Evolutionary conservation across 1,140 invertebrate species (phyloP).

Genomic region (Drosophila pallidifrons): DNA sequence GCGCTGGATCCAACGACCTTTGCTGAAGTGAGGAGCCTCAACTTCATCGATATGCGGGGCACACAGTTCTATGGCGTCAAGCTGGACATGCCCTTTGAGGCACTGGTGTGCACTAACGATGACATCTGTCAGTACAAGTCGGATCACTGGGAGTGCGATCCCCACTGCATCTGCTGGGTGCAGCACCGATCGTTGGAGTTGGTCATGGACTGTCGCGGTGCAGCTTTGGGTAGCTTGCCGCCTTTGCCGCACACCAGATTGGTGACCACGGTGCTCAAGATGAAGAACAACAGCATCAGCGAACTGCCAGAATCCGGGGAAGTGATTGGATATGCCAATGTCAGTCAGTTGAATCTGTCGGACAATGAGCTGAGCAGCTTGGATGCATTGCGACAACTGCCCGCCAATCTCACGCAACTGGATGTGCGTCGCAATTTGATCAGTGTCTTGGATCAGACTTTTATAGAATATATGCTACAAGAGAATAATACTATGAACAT

Average conservation of each 20-base stretch:
- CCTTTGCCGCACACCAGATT: slow-evolving; percentile 60
- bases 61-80: slow-evolving; percentile 75
- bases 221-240: slow-evolving; percentile 75
- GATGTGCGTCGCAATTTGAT: slow-evolving; percentile 87
- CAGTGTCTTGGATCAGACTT: slow-evolving; percentile 73
- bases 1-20: slow-evolving; percentile 45
- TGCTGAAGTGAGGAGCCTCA: slow-evolving; percentile 40
- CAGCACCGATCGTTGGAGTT: slow-evolving; percentile 81
- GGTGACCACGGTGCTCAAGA: slow-evolving; percentile 84
- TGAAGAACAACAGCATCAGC: slow-evolving; percentile 85
- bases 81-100: slow-evolving; percentile 67
- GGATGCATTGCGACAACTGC: slow-evolving; percentile 58
- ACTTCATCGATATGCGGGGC: slow-evolving; percentile 58
- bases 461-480: slow-evolving; percentile 79
- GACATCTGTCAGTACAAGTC: slow-evolving; percentile 70
- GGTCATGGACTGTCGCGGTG: slow-evolving; percentile 86
- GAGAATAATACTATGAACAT: slow-evolving; percentile 77
- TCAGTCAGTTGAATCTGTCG: slow-evolving; percentile 85
- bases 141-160: slow-evolving; percentile 84
- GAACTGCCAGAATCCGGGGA: slow-evolving; percentile 77
- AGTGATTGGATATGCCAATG: slow-evolving; percentile 80
- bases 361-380: slow-evolving; percentile 86
- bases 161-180: slow-evolving; percentile 85
- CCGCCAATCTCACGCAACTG: slow-evolving; percentile 80
- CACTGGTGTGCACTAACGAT: slow-evolving; percentile 84